Evolutionary conservation across 2,888 invertebrate species (phyloP), one percentile per base, ranked within the genome.

Genomic region (Philaethria dido): DNA sequence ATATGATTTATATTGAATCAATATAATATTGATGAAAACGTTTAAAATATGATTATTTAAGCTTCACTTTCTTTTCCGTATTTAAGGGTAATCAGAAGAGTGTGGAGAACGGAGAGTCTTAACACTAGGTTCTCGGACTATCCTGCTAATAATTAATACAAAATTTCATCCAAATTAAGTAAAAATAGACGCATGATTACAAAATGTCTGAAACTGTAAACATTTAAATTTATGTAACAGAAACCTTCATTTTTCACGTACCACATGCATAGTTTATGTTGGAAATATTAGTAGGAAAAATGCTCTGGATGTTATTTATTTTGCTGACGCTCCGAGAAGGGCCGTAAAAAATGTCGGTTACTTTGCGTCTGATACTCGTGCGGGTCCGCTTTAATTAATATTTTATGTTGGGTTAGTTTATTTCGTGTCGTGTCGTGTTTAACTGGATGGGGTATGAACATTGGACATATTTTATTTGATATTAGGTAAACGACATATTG

Each of bases 281-380:
- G 81, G 83, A 86, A 88, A 88, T 87, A 86, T 88, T 88, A 88
- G 85, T 80, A 79, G 79, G 86, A 84, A 88, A 88, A 87, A 87
- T 80, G 77, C 81, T 72, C 77, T 72, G 74, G 75, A 79, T n/a
- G 80, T 80, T 83, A 81, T 84, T 84, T 83, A 82, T 80, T 77
- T 78, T 73, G 69, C 42, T 60, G 65, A 75, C 70, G 66, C 42
- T 54, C 57, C 22, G 57, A 20, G 45, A 50, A 63, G 63, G 64
- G 60, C 55, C 42, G 50, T 60, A 64, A 64, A 66, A 54, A 61
- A 68, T 68, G 44, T 20, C 67, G 55, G 18, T 59, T 60, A 39
- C 55, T 50, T 20, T 44, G 33, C 54, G 52, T 65, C 25, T 65
- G 57, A 57, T 45, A 39, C n/a, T n/a, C n/a, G n/a, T n/a, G n/a